These are phyloP conservation scores for Podarcis cretensis DNA, from an alignment of 2,113 vertebrate species.

Conservation along the genomic window DNA sequence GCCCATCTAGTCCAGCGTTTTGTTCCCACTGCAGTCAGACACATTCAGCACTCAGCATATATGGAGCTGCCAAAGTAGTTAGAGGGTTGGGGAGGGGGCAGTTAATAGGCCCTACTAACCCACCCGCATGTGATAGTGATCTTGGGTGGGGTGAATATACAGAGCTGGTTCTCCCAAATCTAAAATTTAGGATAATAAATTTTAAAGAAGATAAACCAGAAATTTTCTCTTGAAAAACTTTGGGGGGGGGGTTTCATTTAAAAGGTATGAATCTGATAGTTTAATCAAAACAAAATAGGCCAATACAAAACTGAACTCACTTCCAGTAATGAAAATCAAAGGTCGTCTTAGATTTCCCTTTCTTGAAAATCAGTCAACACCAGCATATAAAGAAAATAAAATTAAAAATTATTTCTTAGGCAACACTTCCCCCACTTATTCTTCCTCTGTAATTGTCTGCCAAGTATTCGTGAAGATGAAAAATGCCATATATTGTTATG, in stretches of 20 bases:
- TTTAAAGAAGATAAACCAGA: neutral
- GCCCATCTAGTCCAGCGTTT: too few relatives aligned
- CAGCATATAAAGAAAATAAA: conserved; percentile 2
- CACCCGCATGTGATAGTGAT: too few relatives aligned
- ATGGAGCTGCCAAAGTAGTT: too few relatives aligned
- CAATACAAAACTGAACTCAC: neutral
- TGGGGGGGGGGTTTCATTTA: neutral
- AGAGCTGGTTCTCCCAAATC: neutral
- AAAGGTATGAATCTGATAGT: neutral
- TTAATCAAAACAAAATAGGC: neutral
- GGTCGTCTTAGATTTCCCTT: neutral
- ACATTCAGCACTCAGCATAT: too few relatives aligned
- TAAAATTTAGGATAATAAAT: neutral
- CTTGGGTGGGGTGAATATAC: too few relatives aligned
- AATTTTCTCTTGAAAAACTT: neutral
- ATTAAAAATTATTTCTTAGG: neutral
- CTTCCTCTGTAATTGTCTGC: conserved; percentile 5
- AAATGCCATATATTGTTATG: conserved; percentile 3
- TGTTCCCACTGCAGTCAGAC: too few relatives aligned
- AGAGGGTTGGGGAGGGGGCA: too few relatives aligned
- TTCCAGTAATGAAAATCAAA: neutral
- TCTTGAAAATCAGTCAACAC: neutral
- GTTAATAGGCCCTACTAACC: too few relatives aligned
- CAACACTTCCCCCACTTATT: neutral
- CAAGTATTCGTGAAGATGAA: conserved; percentile 7